Evolutionary conservation across 2,113 vertebrate species (phyloP).

Genomic region (Toxostoma redivivum): DNA sequence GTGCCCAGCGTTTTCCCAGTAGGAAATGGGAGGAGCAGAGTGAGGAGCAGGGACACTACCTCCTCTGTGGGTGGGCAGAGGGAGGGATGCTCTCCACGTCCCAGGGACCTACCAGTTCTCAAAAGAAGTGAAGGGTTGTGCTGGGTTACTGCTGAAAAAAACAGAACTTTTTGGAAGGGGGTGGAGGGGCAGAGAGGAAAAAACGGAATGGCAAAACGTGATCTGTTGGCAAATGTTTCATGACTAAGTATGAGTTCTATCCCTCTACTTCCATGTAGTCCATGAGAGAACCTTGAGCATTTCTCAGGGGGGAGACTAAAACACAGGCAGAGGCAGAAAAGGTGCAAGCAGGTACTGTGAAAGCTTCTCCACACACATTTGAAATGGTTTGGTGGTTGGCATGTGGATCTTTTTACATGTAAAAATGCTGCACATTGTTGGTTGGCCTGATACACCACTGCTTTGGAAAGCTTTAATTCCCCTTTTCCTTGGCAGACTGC

Average conservation of each 20-base stretch:
- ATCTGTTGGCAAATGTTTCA: slow-evolving; percentile 63
- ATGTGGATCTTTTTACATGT: slow-evolving; percentile 34
- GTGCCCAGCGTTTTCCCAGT: background rate
- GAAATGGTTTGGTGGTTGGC: slow-evolving; percentile 49
- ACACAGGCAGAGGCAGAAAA: slow-evolving; percentile 51
- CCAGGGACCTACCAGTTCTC: background rate
- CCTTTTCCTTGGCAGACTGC: background rate
- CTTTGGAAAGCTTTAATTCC: background rate
- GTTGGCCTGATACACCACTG: background rate
- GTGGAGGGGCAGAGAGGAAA: slow-evolving; percentile 21
- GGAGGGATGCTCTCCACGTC: background rate
- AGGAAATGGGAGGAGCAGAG: background rate
- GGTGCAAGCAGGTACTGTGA: slow-evolving; percentile 42
- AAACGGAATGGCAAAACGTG: slow-evolving; percentile 67
- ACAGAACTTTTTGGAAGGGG: background rate
- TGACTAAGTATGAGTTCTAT: slow-evolving; percentile 64
- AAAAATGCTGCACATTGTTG: background rate
- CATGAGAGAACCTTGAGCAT: slow-evolving; percentile 6
- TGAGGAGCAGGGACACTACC: background rate
- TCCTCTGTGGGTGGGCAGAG: background rate
- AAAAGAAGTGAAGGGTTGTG: slow-evolving; percentile 22
- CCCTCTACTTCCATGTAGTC: slow-evolving; percentile 42
- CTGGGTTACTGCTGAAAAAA: slow-evolving; percentile 39
- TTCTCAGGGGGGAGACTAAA: background rate
- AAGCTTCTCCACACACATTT: slow-evolving; percentile 38